A percentile compares a stretch with the other conserved stretches of the same genome.
phyloP scores from a whole-genome alignment of 1,140 invertebrate species.

The Anastatus disparis region DNA sequence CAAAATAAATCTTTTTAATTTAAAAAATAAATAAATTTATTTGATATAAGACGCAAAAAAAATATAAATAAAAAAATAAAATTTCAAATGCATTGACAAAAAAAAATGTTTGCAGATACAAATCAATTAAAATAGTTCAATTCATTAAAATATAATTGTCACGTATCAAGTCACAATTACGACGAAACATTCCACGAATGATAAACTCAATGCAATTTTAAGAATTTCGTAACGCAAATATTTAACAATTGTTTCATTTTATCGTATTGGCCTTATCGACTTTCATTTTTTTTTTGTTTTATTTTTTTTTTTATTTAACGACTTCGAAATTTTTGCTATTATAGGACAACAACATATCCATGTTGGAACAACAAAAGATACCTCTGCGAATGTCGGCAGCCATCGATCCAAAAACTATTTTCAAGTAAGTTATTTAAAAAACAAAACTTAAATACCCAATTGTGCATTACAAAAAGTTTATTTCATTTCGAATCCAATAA shows the following conservation, averaged over 20 bases:
- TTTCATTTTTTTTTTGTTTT: not conserved
- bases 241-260: not conserved
- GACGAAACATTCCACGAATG: constrained; percentile 6
- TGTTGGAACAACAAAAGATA: constrained; percentile 67
- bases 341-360: constrained; percentile 66
- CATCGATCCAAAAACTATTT: constrained; percentile 74
- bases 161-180: too few species aligned
- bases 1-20: too few species aligned
- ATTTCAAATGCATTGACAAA: too few species aligned
- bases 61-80: too few species aligned
- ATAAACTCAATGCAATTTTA: constrained; percentile 5
- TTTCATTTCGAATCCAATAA: too few species aligned
- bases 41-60: too few species aligned
- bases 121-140: too few species aligned
- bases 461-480: too few species aligned
- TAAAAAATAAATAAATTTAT: too few species aligned
- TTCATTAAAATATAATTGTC: too few species aligned
- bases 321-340: constrained; percentile 35
- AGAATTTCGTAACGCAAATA: constrained; percentile 13
- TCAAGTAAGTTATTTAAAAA: constrained; percentile 71
- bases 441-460: too few species aligned
- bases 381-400: constrained; percentile 66
- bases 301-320: not conserved
- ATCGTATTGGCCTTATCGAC: not conserved
- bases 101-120: too few species aligned